Percentiles rank a stretch among this genome's conserved stretches.
These are phyloP conservation scores for Celastrina argiolus DNA, from an alignment of 2,888 invertebrate species.

Conservation along the genomic window DNA sequence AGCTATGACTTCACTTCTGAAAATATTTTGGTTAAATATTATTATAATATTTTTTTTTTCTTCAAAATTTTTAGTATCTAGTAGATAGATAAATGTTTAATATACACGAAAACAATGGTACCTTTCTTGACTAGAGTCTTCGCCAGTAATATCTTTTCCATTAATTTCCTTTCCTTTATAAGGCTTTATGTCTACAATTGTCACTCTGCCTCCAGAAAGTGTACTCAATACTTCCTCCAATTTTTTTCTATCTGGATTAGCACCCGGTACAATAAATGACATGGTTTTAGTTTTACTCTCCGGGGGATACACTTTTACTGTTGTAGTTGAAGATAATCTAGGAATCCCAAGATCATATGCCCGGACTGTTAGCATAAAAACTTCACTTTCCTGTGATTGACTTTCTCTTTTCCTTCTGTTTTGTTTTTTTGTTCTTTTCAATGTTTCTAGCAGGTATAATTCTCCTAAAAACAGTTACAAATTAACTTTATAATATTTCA, in stretches of 20 bases:
- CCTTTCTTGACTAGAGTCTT: constrained; percentile 77
- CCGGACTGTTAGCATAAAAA: constrained; percentile 83
- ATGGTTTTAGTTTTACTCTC: constrained; percentile 86
- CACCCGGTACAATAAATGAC: constrained; percentile 89
- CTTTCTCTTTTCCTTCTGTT: constrained; percentile 68
- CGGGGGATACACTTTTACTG: constrained; percentile 87
- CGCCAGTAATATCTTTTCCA: constrained; percentile 71
- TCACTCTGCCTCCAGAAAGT: constrained; percentile 88
- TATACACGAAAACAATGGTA: constrained; percentile 42
- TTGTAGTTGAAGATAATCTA: constrained; percentile 83
- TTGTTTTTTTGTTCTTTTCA: constrained; percentile 65
- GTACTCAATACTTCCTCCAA: constrained; percentile 86
- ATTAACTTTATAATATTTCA: background rate
- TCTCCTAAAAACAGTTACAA: constrained; percentile 69
- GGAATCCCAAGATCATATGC: constrained; percentile 93
- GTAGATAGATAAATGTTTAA: background rate
- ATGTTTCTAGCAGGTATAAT: constrained; percentile 78
- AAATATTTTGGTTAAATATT: constrained; percentile 35
- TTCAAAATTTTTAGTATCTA: no score
- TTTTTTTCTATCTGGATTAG: constrained; percentile 83
- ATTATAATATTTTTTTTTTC: no score
- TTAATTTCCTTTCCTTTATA: constrained; percentile 78
- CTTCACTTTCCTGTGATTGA: constrained; percentile 70
- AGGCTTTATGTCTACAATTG: constrained; percentile 85
- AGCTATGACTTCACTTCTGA: constrained; percentile 84